These are phyloP conservation scores for Aphis craccivora DNA, from an alignment of 1,140 invertebrate species.

Conservation along the genomic window DNA sequence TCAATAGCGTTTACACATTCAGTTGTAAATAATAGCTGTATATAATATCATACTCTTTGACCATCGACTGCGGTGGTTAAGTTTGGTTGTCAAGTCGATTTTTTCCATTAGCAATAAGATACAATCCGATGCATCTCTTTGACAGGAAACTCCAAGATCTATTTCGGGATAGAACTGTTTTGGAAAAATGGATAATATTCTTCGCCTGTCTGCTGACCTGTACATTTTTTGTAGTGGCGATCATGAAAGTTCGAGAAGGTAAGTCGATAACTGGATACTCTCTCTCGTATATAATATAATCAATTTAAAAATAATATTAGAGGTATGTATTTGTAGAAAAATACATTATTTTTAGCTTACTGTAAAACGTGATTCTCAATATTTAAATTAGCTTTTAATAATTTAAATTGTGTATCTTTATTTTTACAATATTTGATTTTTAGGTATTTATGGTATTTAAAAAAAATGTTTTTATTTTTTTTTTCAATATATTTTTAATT, in stretches of 20 bases:
- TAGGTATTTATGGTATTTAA: not conserved
- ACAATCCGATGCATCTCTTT: not conserved
- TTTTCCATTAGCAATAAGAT: not conserved
- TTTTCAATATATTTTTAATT: too few species aligned
- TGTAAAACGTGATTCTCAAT: not conserved
- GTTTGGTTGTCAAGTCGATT: not conserved
- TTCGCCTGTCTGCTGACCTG: not conserved
- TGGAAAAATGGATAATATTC: not conserved
- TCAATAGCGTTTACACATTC: not conserved
- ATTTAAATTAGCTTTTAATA: not conserved
- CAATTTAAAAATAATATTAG: not conserved
- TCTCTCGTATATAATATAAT: not conserved
- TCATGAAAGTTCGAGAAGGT: not conserved
- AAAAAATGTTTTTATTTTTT: too few species aligned
- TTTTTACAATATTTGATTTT: too few species aligned
- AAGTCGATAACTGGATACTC: not conserved
- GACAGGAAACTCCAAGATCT: slow-evolving; percentile 24
- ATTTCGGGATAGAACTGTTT: not conserved
- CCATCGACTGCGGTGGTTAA: not conserved
- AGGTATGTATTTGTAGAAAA: not conserved
- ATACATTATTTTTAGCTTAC: not conserved
- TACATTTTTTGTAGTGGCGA: not conserved
- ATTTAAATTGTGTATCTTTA: not conserved
- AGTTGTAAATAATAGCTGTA: not conserved
- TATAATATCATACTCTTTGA: not conserved